Evolutionary conservation across 1,140 invertebrate genomes (phyloP).

Genomic region (Drosophila nigromelanica): DNA sequence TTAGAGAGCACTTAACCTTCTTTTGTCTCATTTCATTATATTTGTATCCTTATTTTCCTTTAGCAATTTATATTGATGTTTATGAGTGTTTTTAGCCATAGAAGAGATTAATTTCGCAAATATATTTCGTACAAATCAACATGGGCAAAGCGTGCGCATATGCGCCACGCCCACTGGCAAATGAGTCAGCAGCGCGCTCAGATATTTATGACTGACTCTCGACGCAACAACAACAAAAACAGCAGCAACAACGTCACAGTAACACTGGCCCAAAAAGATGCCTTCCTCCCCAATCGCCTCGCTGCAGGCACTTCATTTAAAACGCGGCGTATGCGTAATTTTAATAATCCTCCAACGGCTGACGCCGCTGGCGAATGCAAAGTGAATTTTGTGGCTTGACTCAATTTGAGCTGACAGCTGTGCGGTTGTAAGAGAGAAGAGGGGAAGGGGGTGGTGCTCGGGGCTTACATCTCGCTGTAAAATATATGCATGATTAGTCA

Average conservation of each 20-base stretch:
- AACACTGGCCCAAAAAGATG: conserved; percentile 13
- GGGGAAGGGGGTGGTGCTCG: background rate
- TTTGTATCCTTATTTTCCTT: conserved; percentile 6
- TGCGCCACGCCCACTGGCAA: conserved; percentile 43
- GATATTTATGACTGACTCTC: conserved; percentile 68
- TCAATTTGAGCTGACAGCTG: conserved; percentile 75
- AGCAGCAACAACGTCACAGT: background rate
- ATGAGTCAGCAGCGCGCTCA: conserved; percentile 40
- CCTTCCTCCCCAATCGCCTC: no score
- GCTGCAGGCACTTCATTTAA: conserved; percentile 63
- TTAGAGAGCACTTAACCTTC: background rate
- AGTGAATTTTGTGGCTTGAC: conserved; percentile 80
- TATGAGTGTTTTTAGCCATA: conserved; percentile 31
- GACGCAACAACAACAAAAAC: conserved; percentile 8
- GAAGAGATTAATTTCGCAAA: conserved; percentile 43
- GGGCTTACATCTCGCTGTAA: conserved; percentile 50
- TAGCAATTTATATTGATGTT: conserved; percentile 12
- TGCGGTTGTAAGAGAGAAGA: conserved; percentile 22
- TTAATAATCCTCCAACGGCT: conserved; percentile 75
- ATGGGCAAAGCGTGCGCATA: conserved; percentile 11
- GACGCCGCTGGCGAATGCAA: conserved; percentile 62
- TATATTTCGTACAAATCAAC: conserved; percentile 31
- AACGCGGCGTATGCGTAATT: conserved; percentile 81
- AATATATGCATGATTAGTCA: conserved; percentile 80
- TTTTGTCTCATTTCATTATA: conserved; percentile 19